Percentiles rank a stretch among this genome's conserved stretches.
Conservation (phyloP, 2,888 invertebrate genomes). For the Eilema griseolum region DNA sequence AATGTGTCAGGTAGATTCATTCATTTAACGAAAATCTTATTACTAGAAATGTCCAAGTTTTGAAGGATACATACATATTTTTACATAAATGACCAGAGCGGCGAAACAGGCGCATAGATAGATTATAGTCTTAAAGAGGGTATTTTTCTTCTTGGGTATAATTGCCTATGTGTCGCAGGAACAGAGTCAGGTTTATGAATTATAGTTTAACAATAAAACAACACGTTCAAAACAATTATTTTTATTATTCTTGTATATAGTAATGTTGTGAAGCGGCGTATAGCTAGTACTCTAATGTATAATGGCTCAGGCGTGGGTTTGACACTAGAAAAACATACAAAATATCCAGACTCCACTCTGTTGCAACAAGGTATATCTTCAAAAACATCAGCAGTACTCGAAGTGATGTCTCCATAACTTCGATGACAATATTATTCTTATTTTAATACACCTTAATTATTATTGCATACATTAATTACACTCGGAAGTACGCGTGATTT, state of each 20-base stretch:
- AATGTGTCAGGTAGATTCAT: no score
- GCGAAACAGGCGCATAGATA: no score
- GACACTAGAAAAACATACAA: slow-evolving; percentile 58
- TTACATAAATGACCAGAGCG: no score
- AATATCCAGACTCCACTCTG: slow-evolving; percentile 39
- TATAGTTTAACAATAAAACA: slow-evolving; percentile 65
- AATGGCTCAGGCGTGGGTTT: slow-evolving; percentile 67
- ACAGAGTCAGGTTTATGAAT: neutral
- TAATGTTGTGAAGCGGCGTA: slow-evolving; percentile 82
- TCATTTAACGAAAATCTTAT: no score
- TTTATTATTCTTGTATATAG: slow-evolving; percentile 82
- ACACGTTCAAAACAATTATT: slow-evolving; percentile 81
- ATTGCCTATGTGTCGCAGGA: neutral
- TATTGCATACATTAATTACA: slow-evolving; percentile 51
- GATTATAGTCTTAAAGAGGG: neutral
- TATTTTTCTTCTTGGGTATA: neutral
- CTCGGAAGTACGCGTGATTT: slow-evolving; percentile 41
- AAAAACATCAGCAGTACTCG: slow-evolving; percentile 44
- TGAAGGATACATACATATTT: no score
- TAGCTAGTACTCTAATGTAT: slow-evolving; percentile 79
- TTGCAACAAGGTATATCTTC: slow-evolving; percentile 40
- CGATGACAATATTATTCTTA: slow-evolving; percentile 18
- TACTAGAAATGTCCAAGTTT: no score
- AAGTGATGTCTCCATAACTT: slow-evolving; percentile 6
- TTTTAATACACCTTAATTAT: slow-evolving; percentile 44